Percentiles rank a stretch among this genome's conserved stretches.
Conservation (phyloP, 2,113 vertebrate species). For the Hiodon tergisus region DNA sequence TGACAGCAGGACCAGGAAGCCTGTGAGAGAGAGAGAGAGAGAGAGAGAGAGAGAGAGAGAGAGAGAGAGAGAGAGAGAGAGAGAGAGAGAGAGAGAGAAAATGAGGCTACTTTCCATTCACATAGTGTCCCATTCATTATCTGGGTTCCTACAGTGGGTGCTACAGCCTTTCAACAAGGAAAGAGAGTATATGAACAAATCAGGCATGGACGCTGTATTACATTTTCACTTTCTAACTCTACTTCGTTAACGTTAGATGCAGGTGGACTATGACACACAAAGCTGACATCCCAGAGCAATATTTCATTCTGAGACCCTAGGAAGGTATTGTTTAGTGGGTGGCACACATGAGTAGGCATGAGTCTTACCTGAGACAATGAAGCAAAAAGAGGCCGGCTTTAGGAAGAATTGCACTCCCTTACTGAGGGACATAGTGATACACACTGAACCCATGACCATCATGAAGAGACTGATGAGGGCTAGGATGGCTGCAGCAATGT, state of each 20-base stretch:
- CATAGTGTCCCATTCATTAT: too few species aligned
- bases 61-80: background rate
- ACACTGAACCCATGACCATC: conserved; percentile 78
- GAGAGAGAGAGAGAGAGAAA: background rate
- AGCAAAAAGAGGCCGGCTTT: conserved; percentile 78
- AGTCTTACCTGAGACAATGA: conserved; percentile 73
- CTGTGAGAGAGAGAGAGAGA: conserved; percentile 44
- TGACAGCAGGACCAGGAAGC: conserved; percentile 73
- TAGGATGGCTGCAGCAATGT: conserved; percentile 67
- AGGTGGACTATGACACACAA: background rate
- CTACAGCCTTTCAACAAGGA: too few species aligned
- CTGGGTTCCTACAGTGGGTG: too few species aligned
- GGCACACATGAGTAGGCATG: background rate
- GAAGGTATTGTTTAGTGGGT: background rate
- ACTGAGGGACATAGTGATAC: conserved; percentile 77
- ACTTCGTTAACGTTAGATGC: too few species aligned
- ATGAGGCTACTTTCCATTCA: too few species aligned
- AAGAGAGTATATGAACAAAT: too few species aligned
- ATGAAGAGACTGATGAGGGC: conserved; percentile 71
- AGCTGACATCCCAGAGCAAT: background rate
- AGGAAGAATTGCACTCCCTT: conserved; percentile 80
- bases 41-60: background rate
- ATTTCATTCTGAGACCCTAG: background rate
- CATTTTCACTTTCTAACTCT: too few species aligned
- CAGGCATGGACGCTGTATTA: too few species aligned